A percentile compares a stretch with the other conserved stretches of the same genome.
Conservation (phyloP, 2,797 vertebrate species). For the Crenuchus spilurus region DNA sequence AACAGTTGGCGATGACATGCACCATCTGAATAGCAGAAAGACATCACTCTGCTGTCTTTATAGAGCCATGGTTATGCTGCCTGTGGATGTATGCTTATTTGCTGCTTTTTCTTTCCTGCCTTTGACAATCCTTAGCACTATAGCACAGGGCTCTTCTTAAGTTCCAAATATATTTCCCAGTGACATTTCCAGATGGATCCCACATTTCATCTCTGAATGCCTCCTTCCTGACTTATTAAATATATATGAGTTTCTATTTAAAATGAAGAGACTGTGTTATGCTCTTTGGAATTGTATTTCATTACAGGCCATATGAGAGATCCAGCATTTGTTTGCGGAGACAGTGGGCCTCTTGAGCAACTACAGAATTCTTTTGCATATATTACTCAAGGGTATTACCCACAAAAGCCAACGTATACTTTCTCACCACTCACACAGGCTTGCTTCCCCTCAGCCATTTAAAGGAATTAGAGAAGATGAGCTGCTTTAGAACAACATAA, state of each 20-base stretch:
- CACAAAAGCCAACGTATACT: constrained; percentile 46
- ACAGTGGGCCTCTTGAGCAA: constrained; percentile 59
- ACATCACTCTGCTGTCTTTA: not conserved
- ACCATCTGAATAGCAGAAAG: constrained; percentile 6
- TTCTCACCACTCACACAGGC: constrained; percentile 51
- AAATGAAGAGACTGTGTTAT: constrained; percentile 61
- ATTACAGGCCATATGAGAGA: constrained; percentile 61
- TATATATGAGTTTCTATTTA: constrained; percentile 60
- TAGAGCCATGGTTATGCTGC: not conserved
- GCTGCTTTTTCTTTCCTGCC: constrained; percentile 11
- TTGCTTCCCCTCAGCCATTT: constrained; percentile 52
- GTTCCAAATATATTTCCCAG: constrained; percentile 67
- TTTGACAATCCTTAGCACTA: constrained; percentile 10
- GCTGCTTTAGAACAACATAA: constrained; percentile 53
- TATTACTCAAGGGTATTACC: constrained; percentile 70
- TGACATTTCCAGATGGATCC: constrained; percentile 76
- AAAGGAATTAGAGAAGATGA: constrained; percentile 57
- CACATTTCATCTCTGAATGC: constrained; percentile 65
- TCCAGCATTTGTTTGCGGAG: constrained; percentile 70
- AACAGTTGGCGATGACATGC: constrained; percentile 1
- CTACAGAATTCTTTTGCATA: constrained; percentile 74
- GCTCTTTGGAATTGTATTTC: constrained; percentile 74
- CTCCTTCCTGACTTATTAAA: constrained; percentile 60
- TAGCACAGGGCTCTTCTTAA: constrained; percentile 26
- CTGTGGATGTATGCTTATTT: constrained; percentile 31